A percentile compares a stretch with the other conserved stretches of the same genome.
phyloP scores from a whole-genome alignment of 2,113 vertebrate species.

The Rostratula benghalensis region DNA sequence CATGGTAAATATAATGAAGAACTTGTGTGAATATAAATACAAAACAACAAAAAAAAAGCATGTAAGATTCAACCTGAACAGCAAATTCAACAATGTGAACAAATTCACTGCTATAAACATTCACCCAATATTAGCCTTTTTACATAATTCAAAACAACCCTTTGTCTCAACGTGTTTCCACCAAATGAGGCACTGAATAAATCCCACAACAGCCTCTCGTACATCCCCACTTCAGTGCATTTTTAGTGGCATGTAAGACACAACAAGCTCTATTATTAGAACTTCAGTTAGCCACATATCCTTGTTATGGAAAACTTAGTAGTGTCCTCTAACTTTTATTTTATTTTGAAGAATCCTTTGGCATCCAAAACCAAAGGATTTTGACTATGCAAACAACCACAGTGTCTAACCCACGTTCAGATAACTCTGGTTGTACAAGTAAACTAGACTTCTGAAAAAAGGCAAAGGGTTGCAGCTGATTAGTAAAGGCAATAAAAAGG shows the following conservation, averaged over 20 bases:
- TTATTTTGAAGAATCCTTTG: not conserved
- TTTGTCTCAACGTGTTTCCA: constrained; percentile 40
- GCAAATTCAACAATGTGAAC: constrained; percentile 71
- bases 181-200: constrained; percentile 34
- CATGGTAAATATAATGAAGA: constrained; percentile 87
- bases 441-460: constrained; percentile 41
- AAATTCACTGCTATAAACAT: constrained; percentile 67
- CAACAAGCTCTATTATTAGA: constrained; percentile 37
- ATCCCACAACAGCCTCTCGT: not conserved
- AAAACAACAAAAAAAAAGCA: constrained; percentile 78
- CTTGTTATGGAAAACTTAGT: not conserved
- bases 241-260: constrained; percentile 37
- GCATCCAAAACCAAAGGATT: constrained; percentile 10
- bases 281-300: not conserved
- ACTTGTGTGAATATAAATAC: constrained; percentile 81
- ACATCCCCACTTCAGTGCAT: constrained; percentile 35
- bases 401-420: constrained; percentile 4
- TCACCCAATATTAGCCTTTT: constrained; percentile 67
- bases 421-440: constrained; percentile 38
- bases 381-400: constrained; percentile 10
- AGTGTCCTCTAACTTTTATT: not conserved
- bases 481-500: constrained; percentile 68
- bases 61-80: constrained; percentile 68
- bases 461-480: constrained; percentile 43
- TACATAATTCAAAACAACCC: constrained; percentile 63